phyloP scores from a whole-genome alignment of 2,113 vertebrate genomes.

The Paramormyrops kingsleyae region DNA sequence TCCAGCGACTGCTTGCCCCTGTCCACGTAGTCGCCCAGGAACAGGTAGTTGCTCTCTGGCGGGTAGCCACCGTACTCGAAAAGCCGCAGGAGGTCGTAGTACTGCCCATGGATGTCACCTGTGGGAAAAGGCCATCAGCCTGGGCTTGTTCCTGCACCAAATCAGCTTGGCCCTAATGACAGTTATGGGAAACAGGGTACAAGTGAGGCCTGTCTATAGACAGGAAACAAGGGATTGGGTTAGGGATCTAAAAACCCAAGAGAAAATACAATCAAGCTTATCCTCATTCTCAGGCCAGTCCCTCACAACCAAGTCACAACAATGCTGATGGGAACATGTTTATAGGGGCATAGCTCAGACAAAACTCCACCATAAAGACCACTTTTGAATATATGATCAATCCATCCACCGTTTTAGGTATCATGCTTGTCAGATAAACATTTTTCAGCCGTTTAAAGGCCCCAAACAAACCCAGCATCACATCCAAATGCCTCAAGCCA shows the following conservation, averaged over 20 bases:
- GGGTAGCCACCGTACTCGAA: conserved; percentile 80
- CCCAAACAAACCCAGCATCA: not conserved
- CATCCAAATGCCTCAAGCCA: not conserved
- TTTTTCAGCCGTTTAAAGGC: not conserved
- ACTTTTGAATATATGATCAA: not conserved
- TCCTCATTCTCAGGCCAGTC: not conserved
- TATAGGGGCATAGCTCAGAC: not conserved
- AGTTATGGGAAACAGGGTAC: not conserved
- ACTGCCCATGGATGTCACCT: conserved; percentile 81
- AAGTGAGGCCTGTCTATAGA: not conserved
- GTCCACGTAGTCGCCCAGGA: conserved; percentile 79
- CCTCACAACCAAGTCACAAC: not conserved
- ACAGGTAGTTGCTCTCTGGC: conserved; percentile 78
- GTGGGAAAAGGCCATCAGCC: conserved; percentile 19
- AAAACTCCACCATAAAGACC: not conserved
- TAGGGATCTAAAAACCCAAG: not conserved
- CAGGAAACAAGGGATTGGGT: not conserved
- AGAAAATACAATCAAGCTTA: not conserved
- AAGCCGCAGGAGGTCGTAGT: conserved; percentile 73
- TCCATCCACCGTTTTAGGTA: not conserved
- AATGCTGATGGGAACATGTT: not conserved
- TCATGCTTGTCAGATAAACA: not conserved
- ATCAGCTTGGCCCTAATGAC: not conserved
- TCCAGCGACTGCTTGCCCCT: conserved; percentile 76
- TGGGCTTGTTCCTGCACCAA: not conserved